phyloP scores from a whole-genome alignment of 2,113 vertebrate genomes.

The Paradoxurus hermaphroditus region DNA sequence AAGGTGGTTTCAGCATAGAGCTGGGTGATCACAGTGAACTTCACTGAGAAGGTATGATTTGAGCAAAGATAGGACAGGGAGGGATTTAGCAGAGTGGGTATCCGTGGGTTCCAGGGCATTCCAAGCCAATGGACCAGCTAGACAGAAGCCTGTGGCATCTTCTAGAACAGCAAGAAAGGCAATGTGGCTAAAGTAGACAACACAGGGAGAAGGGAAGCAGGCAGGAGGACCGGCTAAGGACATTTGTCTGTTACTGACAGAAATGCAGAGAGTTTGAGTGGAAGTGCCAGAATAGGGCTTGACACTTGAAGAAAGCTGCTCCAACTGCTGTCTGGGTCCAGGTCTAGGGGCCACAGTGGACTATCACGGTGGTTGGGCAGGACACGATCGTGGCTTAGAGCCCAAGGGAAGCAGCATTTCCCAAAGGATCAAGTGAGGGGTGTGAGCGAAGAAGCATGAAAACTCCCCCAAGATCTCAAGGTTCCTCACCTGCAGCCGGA shows the following conservation, averaged over 20 bases:
- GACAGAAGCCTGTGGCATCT: neutral
- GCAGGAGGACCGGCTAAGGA: accelerated
- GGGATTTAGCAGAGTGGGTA: accelerated
- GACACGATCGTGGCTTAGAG: neutral
- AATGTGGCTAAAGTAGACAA: neutral
- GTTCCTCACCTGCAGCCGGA: accelerated
- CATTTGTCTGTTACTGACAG: accelerated
- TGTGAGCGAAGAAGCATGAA: neutral
- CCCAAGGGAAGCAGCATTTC: neutral
- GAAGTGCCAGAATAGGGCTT: too few species aligned
- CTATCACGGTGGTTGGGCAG: neutral
- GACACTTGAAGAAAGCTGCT: neutral
- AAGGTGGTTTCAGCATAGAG: neutral
- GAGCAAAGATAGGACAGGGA: neutral
- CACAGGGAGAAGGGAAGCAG: neutral
- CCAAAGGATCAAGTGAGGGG: neutral
- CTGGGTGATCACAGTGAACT: neutral
- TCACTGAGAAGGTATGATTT: neutral
- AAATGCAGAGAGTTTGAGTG: neutral
- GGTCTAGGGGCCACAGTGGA: accelerated
- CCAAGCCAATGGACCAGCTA: neutral
- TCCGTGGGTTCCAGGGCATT: neutral
- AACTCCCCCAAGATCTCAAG: accelerated
- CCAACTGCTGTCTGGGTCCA: neutral
- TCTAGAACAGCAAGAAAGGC: neutral